A percentile compares a stretch with the other conserved stretches of the same genome.
These are phyloP conservation scores for Onychomys torridus DNA, from an alignment of 2,797 vertebrate species.

Conservation along the genomic window DNA sequence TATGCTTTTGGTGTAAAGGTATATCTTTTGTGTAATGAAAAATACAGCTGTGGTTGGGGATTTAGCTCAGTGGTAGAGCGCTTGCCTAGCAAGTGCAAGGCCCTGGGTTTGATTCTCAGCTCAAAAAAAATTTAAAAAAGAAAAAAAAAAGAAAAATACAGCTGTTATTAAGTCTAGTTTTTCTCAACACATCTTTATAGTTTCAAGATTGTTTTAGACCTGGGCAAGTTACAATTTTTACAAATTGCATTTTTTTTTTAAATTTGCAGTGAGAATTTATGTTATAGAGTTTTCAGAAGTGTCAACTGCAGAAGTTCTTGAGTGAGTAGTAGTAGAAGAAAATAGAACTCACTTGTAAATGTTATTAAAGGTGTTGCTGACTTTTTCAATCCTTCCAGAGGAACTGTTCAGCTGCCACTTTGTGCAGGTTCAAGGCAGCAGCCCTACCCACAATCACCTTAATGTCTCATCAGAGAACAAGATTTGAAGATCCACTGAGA, in stretches of 20 bases:
- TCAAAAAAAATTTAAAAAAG: too few relatives aligned
- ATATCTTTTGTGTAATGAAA: not conserved
- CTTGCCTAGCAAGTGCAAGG: too few relatives aligned
- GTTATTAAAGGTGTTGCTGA: not conserved
- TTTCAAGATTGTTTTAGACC: not conserved
- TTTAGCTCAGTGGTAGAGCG: too few relatives aligned
- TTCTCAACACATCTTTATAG: not conserved
- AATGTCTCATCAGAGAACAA: not conserved
- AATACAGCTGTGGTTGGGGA: too few relatives aligned
- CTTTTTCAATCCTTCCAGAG: not conserved
- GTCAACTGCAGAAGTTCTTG: not conserved
- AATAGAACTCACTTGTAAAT: not conserved
- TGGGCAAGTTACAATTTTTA: not conserved
- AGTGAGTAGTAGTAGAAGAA: not conserved
- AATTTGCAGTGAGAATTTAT: not conserved
- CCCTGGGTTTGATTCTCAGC: too few relatives aligned
- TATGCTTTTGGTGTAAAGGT: not conserved
- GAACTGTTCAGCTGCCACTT: not conserved
- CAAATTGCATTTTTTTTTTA: not conserved
- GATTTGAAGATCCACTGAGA: not conserved
- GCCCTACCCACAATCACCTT: too few relatives aligned
- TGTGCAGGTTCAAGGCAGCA: not conserved
- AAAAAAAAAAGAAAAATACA: not conserved
- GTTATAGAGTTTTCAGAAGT: not conserved
- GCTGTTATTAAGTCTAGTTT: not conserved